These are phyloP conservation scores for Dasyurus viverrinus DNA, from an alignment of 2,113 vertebrate species.

Conservation along the genomic window DNA sequence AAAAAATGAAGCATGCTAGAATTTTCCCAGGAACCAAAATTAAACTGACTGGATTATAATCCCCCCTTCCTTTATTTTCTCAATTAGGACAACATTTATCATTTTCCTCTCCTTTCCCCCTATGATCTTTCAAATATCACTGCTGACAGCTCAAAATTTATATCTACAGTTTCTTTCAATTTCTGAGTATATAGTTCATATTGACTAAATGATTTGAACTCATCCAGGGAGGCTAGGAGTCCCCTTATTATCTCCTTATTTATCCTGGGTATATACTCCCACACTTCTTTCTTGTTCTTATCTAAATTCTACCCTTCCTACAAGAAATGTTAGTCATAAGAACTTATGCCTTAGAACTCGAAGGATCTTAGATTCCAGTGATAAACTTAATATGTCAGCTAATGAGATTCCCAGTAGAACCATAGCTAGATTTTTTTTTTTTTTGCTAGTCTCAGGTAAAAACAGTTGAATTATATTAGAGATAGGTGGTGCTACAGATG, in stretches of 20 bases:
- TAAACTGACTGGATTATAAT: neutral
- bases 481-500: neutral
- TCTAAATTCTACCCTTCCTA: neutral
- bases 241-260: neutral
- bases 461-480: neutral
- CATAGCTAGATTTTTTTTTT: neutral
- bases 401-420: neutral
- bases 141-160: neutral
- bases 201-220: neutral
- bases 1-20: neutral
- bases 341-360: neutral
- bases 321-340: neutral
- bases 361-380: neutral
- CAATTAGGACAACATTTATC: neutral
- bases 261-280: neutral
- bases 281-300: neutral
- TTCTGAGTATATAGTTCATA: neutral
- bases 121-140: neutral
- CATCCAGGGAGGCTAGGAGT: neutral
- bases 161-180: neutral
- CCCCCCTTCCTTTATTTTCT: neutral
- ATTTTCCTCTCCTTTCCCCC: neutral
- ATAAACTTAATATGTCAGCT: neutral
- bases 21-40: neutral
- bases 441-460: neutral